Evolutionary conservation across 2,888 invertebrate genomes (phyloP).

Genomic region (Artemia sinica): DNA sequence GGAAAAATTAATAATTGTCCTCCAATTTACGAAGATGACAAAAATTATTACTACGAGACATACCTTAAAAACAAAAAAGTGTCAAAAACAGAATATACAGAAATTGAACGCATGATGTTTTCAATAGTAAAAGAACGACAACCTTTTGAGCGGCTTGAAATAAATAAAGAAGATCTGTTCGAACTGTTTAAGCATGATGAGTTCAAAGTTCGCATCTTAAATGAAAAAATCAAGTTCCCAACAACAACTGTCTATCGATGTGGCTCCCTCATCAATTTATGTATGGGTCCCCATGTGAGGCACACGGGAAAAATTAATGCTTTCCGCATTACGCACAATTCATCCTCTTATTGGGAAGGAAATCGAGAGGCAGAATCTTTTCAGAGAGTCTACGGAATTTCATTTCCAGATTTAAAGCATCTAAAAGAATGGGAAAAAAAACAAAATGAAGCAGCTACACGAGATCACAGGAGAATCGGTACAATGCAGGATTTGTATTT

Average conservation of each 20-base stretch:
- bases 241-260: constrained; percentile 92
- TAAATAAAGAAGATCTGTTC: constrained; percentile 78
- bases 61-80: too few species aligned
- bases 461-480: constrained; percentile 89
- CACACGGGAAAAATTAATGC: constrained; percentile 96
- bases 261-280: constrained; percentile 88
- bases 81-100: constrained; percentile 68
- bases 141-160: constrained; percentile 86
- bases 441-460: constrained; percentile 90
- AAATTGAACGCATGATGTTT: constrained; percentile 64
- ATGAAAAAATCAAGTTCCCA: constrained; percentile 78
- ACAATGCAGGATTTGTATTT: constrained; percentile 93
- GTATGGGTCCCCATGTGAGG: constrained; percentile 88
- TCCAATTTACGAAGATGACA: too few species aligned
- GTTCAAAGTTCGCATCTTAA: constrained; percentile 76
- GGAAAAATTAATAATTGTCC: constrained; percentile 95
- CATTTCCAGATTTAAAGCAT: constrained; percentile 88
- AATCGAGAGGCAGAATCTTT: constrained; percentile 79
- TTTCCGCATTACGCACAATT: constrained; percentile 67
- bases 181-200: constrained; percentile 95
- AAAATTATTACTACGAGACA: too few species aligned
- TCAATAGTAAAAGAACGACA: constrained; percentile 90
- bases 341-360: constrained; percentile 88
- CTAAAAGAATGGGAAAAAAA: constrained; percentile 92
- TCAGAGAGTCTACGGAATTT: constrained; percentile 87